A percentile compares a stretch with the other conserved stretches of the same genome.
phyloP scores from a whole-genome alignment of 2,888 invertebrate genomes.

The Hedychridium roseum region DNA sequence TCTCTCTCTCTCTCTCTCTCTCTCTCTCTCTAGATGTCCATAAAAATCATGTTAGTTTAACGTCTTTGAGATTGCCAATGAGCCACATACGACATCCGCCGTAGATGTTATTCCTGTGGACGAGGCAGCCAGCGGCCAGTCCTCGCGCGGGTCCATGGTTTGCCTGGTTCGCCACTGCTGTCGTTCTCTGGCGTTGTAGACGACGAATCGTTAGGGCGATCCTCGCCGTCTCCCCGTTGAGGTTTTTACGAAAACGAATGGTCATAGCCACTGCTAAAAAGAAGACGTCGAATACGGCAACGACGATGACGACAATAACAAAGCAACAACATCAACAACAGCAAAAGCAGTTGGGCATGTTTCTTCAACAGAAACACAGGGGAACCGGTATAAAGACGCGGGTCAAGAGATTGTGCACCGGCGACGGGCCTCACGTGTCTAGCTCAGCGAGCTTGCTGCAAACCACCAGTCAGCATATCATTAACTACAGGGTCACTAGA shows the following conservation, averaged over 20 bases:
- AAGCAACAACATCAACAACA: slow-evolving; percentile 15
- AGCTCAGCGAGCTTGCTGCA: slow-evolving; percentile 30
- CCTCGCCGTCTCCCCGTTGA: slow-evolving; percentile 46
- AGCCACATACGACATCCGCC: too few species aligned
- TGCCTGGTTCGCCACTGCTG: slow-evolving; percentile 56
- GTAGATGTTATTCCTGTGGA: slow-evolving; percentile 58
- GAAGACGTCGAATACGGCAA: slow-evolving; percentile 19
- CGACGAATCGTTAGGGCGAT: slow-evolving; percentile 46
- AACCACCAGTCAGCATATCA: slow-evolving; percentile 38
- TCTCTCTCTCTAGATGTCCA: too few species aligned
- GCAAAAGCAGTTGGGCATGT: slow-evolving; percentile 17
- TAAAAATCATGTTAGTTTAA: too few species aligned
- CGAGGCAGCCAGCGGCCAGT: slow-evolving; percentile 44
- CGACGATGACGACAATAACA: slow-evolving; percentile 7
- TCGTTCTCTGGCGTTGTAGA: slow-evolving; percentile 54
- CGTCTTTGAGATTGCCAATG: too few species aligned
- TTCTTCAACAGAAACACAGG: slow-evolving; percentile 37
- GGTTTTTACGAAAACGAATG: too few species aligned
- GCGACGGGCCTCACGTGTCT: slow-evolving; percentile 49
- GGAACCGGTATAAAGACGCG: slow-evolving; percentile 41
- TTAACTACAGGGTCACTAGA: slow-evolving; percentile 55
- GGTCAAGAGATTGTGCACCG: slow-evolving; percentile 50
- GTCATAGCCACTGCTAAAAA: too few species aligned
- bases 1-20: too few species aligned
- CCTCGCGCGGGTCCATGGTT: slow-evolving; percentile 55